Conservation (phyloP, 2,888 invertebrate species). For the Andrena dorsata region DNA sequence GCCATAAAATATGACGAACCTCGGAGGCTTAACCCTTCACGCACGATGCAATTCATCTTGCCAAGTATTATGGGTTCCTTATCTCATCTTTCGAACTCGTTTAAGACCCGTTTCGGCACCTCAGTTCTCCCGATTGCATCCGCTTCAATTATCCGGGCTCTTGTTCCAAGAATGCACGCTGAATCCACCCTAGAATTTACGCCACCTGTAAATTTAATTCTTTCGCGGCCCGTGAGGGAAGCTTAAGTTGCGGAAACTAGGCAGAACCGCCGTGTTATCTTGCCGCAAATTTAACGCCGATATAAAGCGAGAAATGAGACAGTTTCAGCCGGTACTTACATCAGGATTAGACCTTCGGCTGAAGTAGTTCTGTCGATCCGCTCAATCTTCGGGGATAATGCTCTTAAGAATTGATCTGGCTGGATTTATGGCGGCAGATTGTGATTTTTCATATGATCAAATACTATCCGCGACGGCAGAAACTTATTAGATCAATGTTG, state of each 20-base stretch:
- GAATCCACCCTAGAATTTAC: constrained; percentile 67
- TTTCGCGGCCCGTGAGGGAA: constrained; percentile 16
- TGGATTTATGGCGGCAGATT: constrained; percentile 38
- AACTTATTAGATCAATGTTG: constrained; percentile 2
- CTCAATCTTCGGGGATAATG: constrained; percentile 37
- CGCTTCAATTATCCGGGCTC: constrained; percentile 69
- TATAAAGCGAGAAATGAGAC: constrained; percentile 41
- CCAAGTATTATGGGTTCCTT: constrained; percentile 63
- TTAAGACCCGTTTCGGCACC: constrained; percentile 74
- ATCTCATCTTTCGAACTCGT: constrained; percentile 73
- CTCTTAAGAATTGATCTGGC: constrained; percentile 28
- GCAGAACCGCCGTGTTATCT: constrained; percentile 24
- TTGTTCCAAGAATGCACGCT: constrained; percentile 66
- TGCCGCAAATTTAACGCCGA: constrained; percentile 42
- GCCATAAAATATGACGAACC: constrained; percentile 66
- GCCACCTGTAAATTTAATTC: constrained; percentile 56
- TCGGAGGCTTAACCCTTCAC: constrained; percentile 40
- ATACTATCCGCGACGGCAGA: neutral
- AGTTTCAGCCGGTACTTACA: constrained; percentile 27
- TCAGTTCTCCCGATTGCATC: constrained; percentile 63
- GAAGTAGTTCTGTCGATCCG: constrained; percentile 16
- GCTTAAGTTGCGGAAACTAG: constrained; percentile 14
- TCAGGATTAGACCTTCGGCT: constrained; percentile 37
- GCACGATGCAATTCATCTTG: constrained; percentile 64
- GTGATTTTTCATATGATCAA: constrained; percentile 34